phyloP scores from a whole-genome alignment of 2,113 vertebrate genomes.

The Varanus salvator region DNA sequence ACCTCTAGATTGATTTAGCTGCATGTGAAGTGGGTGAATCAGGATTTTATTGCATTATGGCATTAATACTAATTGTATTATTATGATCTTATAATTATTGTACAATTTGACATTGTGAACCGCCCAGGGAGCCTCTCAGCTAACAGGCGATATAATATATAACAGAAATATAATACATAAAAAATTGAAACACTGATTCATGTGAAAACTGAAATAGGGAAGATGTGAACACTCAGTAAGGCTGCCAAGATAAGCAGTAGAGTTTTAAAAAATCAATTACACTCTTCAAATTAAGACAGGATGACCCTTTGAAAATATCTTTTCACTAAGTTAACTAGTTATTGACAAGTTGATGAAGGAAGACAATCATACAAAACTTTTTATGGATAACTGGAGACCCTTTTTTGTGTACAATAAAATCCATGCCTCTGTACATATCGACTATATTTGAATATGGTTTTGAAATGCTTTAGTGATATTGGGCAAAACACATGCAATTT shows the following conservation, averaged over 20 bases:
- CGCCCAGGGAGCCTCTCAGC: too few relatives aligned
- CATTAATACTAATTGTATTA: too few relatives aligned
- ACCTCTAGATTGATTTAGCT: too few relatives aligned
- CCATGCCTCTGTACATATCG: neutral
- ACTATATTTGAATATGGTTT: neutral
- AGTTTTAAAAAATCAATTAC: neutral
- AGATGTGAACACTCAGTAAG: neutral
- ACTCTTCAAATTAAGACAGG: neutral
- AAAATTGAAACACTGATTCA: neutral
- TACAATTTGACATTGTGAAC: too few relatives aligned
- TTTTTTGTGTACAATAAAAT: neutral
- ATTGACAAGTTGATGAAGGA: constrained; percentile 1
- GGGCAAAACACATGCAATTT: neutral
- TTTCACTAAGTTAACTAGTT: neutral
- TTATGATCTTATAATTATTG: too few relatives aligned
- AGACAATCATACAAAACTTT: neutral
- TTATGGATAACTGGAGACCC: neutral
- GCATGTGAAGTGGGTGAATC: too few relatives aligned
- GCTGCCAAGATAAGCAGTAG: neutral
- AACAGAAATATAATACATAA: too few relatives aligned
- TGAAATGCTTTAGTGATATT: neutral
- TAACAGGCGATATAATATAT: too few relatives aligned
- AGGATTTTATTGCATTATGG: too few relatives aligned
- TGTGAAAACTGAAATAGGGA: neutral
- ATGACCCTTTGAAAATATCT: neutral